Evolutionary conservation across 2,113 vertebrate genomes (phyloP), one percentile per base, ranked within the genome.

Genomic region (Phaethornis superciliosus): DNA sequence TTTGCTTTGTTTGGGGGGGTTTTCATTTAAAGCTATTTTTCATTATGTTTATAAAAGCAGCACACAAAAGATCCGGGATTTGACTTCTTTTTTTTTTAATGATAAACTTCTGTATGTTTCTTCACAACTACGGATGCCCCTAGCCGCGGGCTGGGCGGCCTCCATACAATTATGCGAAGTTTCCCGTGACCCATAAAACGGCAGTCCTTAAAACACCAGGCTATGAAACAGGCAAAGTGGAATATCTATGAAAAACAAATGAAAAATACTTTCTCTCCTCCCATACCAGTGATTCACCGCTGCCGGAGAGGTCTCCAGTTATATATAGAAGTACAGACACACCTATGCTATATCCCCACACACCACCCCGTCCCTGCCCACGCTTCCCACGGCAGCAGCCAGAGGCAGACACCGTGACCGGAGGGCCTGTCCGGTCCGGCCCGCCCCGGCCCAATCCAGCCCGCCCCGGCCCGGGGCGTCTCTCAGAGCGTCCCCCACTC

Each of bases 141-240:
- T 4, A 47, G 24, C 63, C 23, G 12, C 18, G 4, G 8, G 17
- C 7, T 10, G 19, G 30, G 19, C 19, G 7, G 33, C 65, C 17
- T 14, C 37, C 4, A 4, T 1, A 3, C 17, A 21, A 5, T 7
- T 5, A 26, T 6, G 3, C 7, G 17, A 14, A 47, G 21, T 21
- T 18, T 47, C 26, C 71, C 9, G 6, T 11, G 32, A 19, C 14
- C 32, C 47, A 40, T 2, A 10, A 67, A 35, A 4, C 37, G 15
- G 6, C 28, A 44, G 2, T 3, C 55, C 44, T 20, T 13, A 28
- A 22, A 2, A 8, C 2, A 30, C 0, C 19, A 12, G 42, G 10
- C 70, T 23, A 21, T 4, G 30, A 46, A 49, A 23, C 8, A 10
- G 5, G 33, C 11, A 32, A 4, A 4, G 7, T 4, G 5, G 4